phyloP scores from a whole-genome alignment of 2,797 vertebrate species.

The Onychomys torridus region DNA sequence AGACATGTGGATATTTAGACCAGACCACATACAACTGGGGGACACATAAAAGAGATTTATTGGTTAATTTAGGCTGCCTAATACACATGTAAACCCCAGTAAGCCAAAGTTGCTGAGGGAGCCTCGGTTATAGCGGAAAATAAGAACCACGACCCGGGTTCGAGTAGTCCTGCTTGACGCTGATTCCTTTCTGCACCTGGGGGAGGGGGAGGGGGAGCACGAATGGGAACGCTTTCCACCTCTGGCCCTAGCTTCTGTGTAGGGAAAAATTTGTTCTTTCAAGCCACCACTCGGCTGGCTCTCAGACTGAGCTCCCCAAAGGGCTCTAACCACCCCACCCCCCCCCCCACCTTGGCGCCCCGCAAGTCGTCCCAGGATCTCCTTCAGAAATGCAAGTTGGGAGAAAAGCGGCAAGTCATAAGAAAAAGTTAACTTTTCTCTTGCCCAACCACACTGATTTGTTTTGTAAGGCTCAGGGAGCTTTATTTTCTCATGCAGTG shows the following conservation, averaged over 20 bases:
- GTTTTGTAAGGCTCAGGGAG: not conserved
- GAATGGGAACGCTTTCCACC: not conserved
- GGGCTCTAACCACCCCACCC: not conserved
- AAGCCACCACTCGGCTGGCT: not conserved
- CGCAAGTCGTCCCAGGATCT: slow-evolving; percentile 8
- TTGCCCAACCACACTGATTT: not conserved
- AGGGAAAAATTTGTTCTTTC: slow-evolving; percentile 48
- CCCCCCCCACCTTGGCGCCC: not conserved
- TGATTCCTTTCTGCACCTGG: slow-evolving; percentile 60
- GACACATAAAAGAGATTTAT: slow-evolving; percentile 84
- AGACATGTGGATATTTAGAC: slow-evolving; percentile 73
- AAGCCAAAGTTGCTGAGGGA: slow-evolving; percentile 56
- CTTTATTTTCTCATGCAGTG: slow-evolving; percentile 49
- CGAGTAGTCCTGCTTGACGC: not conserved
- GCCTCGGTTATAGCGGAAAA: slow-evolving; percentile 40
- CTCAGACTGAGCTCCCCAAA: slow-evolving; percentile 36
- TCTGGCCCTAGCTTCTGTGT: not conserved
- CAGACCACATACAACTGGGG: slow-evolving; percentile 74
- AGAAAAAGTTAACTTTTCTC: slow-evolving; percentile 59
- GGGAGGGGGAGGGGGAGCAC: not conserved
- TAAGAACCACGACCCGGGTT: slow-evolving; percentile 35
- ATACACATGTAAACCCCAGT: slow-evolving; percentile 73
- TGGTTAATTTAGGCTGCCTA: slow-evolving; percentile 77
- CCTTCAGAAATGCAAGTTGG: not conserved
- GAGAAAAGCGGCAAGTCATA: slow-evolving; percentile 34